A percentile compares a stretch with the other conserved stretches of the same genome.
These are phyloP conservation scores for Sphaerodactylus townsendi DNA, from an alignment of 2,113 vertebrate genomes.

Conservation along the genomic window DNA sequence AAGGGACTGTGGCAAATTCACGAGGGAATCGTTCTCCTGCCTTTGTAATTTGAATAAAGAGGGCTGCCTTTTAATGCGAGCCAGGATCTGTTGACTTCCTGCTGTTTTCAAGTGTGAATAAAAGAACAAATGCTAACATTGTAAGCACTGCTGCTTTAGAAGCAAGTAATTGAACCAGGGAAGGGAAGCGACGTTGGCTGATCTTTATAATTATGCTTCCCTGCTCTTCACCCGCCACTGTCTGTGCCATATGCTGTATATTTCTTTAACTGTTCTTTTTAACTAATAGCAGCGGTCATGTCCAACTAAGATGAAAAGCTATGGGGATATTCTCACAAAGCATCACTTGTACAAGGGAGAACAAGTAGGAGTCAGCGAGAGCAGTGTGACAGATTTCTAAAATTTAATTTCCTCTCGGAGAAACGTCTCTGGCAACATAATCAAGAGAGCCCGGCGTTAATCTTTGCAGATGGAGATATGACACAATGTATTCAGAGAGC, in stretches of 20 bases:
- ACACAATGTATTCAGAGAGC: conserved; percentile 23
- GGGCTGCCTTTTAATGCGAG: background rate
- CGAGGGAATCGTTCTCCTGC: background rate
- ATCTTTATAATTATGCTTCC: background rate
- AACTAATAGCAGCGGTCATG: background rate
- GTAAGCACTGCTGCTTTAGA: background rate
- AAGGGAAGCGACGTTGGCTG: background rate
- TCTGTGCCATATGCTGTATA: conserved; percentile 1
- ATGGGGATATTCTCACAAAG: background rate
- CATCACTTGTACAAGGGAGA: conserved; percentile 7
- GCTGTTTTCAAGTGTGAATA: background rate
- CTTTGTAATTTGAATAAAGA: background rate
- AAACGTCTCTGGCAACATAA: background rate
- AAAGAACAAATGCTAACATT: background rate
- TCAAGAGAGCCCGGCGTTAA: conserved; percentile 22
- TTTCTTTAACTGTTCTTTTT: background rate
- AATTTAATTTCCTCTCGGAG: conserved; percentile 14
- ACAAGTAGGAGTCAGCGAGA: conserved; percentile 1
- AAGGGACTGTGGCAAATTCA: accelerated
- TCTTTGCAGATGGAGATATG: conserved; percentile 22
- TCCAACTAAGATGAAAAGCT: background rate
- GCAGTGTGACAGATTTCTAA: conserved; percentile 2
- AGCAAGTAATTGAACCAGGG: background rate
- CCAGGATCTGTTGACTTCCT: background rate
- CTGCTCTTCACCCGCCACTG: background rate